A percentile compares a stretch with the other conserved stretches of the same genome.
phyloP scores from a whole-genome alignment of 2,888 invertebrate genomes.

The Buathra laborator region DNA sequence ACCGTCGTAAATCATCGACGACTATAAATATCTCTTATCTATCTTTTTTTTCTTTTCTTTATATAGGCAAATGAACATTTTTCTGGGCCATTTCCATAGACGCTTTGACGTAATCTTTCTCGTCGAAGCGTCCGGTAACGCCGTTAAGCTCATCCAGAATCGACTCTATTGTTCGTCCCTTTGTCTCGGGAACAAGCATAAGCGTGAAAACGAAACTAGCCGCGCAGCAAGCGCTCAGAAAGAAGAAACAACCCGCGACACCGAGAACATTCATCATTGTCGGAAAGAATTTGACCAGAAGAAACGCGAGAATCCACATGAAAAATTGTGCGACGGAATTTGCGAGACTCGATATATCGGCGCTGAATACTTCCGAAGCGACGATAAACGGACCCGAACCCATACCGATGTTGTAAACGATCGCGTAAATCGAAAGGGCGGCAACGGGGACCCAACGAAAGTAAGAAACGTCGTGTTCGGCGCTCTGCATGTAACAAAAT shows the following conservation, averaged over 20 bases:
- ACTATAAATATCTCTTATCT: background rate
- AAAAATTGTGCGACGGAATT: slow-evolving; percentile 73
- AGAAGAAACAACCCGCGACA: slow-evolving; percentile 80
- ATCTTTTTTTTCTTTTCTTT: background rate
- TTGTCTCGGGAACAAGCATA: slow-evolving; percentile 81
- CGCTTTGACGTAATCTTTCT: slow-evolving; percentile 60
- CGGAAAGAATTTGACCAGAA: slow-evolving; percentile 79
- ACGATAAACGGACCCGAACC: slow-evolving; percentile 86
- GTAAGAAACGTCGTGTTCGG: slow-evolving; percentile 74
- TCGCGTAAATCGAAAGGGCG: slow-evolving; percentile 86
- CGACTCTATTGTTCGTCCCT: slow-evolving; percentile 79
- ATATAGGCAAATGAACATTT: slow-evolving; percentile 47
- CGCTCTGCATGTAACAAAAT: slow-evolving; percentile 81
- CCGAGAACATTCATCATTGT: slow-evolving; percentile 73
- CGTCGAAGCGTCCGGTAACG: slow-evolving; percentile 52
- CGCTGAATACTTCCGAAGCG: slow-evolving; percentile 86
- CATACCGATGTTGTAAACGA: slow-evolving; percentile 86
- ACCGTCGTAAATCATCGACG: background rate
- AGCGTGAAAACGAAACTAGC: slow-evolving; percentile 75
- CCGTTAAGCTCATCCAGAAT: slow-evolving; percentile 80
- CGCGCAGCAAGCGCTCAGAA: slow-evolving; percentile 76
- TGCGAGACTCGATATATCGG: slow-evolving; percentile 77
- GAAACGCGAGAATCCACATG: slow-evolving; percentile 79
- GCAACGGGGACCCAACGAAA: slow-evolving; percentile 86
- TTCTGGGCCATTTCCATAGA: slow-evolving; percentile 63